Conservation (phyloP, 1,140 invertebrate genomes). For the Coelopa frigida region DNA sequence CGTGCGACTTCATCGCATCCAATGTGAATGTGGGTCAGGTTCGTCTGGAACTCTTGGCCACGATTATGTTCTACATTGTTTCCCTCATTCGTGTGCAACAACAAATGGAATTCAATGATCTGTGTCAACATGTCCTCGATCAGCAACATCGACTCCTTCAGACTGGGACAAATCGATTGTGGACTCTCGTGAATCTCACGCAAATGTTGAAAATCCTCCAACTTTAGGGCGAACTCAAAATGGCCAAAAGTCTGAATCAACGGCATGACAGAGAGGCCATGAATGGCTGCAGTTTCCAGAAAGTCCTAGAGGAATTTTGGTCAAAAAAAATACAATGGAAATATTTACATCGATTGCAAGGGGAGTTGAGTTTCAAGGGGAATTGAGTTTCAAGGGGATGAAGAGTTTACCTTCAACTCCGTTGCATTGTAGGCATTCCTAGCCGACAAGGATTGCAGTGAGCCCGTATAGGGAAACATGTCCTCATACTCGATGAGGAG, state of each 20-base stretch:
- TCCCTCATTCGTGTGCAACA: constrained; percentile 6
- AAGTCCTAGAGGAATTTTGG: constrained; percentile 24
- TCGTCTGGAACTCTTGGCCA: constrained; percentile 1
- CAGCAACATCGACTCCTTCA: constrained; percentile 61
- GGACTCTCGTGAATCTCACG: constrained; percentile 71
- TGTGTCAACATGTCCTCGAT: constrained; percentile 78
- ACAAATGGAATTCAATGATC: constrained; percentile 49
- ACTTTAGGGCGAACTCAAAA: constrained; percentile 83
- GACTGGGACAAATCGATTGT: constrained; percentile 76
- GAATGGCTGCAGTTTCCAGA: constrained; percentile 45
- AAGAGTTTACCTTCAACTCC: constrained; percentile 27
- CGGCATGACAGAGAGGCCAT: constrained; percentile 76
- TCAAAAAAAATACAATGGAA: neutral
- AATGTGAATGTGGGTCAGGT: constrained; percentile 64
- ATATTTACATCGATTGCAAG: neutral
- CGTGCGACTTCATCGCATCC: constrained; percentile 79
- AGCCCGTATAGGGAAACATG: constrained; percentile 86
- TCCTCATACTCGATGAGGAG: constrained; percentile 94
- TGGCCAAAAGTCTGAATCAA: constrained; percentile 95
- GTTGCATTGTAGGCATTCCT: constrained; percentile 65
- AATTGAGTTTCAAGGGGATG: neutral
- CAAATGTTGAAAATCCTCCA: constrained; percentile 64
- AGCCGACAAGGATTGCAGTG: constrained; percentile 59
- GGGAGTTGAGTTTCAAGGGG: neutral
- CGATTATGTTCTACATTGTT: constrained; percentile 7